These are phyloP conservation scores for Toxostoma redivivum DNA, from an alignment of 2,113 vertebrate species.

Conservation along the genomic window DNA sequence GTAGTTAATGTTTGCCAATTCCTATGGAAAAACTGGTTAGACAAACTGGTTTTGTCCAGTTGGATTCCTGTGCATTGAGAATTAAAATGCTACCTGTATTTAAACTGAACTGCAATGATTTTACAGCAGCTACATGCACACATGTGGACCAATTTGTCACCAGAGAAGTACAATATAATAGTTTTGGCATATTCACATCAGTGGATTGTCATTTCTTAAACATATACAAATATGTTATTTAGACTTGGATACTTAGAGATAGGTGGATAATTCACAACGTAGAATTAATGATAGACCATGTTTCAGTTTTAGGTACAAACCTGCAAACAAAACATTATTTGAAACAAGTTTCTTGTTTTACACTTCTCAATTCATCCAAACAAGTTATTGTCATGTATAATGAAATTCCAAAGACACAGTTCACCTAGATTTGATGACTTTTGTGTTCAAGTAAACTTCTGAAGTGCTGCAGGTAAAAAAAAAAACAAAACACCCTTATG, in stretches of 20 bases:
- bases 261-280: not conserved
- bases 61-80: not conserved
- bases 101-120: not conserved
- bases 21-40: not conserved
- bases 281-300: not conserved
- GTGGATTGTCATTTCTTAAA: not conserved
- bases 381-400: not conserved
- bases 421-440: not conserved
- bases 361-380: not conserved
- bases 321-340: not conserved
- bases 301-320: not conserved
- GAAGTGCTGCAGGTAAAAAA: not conserved
- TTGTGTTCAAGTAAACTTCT: not conserved
- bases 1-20: not conserved
- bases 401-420: not conserved
- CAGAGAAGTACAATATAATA: not conserved
- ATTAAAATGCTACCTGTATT: not conserved
- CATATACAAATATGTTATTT: not conserved
- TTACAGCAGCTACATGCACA: not conserved
- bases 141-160: not conserved
- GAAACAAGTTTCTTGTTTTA: not conserved
- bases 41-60: not conserved
- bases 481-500: not conserved
- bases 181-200: not conserved
- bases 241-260: not conserved